Evolutionary conservation across 2,888 invertebrate species (phyloP).

Genomic region (Thumatha senex): DNA sequence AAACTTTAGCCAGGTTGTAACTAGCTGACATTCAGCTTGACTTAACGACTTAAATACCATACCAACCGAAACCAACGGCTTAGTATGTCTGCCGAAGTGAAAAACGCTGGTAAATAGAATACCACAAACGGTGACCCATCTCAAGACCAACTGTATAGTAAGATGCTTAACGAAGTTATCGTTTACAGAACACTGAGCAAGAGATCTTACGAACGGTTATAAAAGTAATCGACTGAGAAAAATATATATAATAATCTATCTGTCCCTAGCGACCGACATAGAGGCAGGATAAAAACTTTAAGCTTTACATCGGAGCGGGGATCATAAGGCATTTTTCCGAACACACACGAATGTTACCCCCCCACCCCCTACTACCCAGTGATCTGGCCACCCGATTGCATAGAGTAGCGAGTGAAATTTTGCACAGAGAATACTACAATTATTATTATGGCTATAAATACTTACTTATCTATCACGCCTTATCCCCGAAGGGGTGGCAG

Average conservation of each 20-base stretch:
- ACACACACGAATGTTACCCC: constrained; percentile 65
- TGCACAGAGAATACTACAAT: constrained; percentile 35
- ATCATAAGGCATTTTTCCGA: constrained; percentile 83
- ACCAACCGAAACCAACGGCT: no score
- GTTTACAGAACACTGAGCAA: no score
- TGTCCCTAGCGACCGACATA: constrained; percentile 46
- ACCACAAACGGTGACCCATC: no score
- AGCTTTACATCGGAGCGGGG: constrained; percentile 51
- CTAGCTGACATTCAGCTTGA: no score
- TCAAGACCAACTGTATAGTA: not conserved
- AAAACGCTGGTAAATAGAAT: no score
- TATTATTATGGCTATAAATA: not conserved
- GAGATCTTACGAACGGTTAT: not conserved
- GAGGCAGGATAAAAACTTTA: constrained; percentile 60
- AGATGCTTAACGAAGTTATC: no score
- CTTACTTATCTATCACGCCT: no score
- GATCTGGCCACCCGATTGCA: constrained; percentile 72
- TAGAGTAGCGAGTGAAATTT: constrained; percentile 51
- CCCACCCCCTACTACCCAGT: constrained; percentile 42
- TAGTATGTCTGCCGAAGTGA: no score
- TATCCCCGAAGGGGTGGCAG: no score
- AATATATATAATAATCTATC: constrained; percentile 38
- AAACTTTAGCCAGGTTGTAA: no score
- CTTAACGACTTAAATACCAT: no score
- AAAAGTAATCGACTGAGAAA: constrained; percentile 5